These are phyloP conservation scores for Perccottus glenii DNA, from an alignment of 2,113 vertebrate species.

Conservation along the genomic window DNA sequence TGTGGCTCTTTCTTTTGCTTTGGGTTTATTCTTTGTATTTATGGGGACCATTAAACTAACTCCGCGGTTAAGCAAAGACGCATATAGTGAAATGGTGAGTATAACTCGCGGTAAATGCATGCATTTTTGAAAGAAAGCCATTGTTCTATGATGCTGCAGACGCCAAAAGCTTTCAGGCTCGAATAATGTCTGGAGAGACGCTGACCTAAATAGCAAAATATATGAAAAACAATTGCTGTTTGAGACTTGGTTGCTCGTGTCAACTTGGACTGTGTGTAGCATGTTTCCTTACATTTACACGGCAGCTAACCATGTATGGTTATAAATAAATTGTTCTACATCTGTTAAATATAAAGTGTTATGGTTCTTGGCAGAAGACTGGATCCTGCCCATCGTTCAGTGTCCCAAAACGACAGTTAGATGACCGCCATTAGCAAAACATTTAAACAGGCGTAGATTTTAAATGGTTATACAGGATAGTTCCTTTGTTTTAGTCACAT, in stretches of 20 bases:
- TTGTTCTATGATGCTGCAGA: slow-evolving; percentile 59
- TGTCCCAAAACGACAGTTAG: rapidly evolving
- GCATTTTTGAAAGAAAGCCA: slow-evolving; percentile 35
- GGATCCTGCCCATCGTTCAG: background rate
- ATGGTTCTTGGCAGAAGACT: background rate
- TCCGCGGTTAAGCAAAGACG: slow-evolving; percentile 94
- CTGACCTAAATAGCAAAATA: slow-evolving; percentile 55
- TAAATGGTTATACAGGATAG: background rate
- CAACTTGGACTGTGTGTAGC: background rate
- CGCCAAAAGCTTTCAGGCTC: slow-evolving; percentile 26
- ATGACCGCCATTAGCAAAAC: background rate
- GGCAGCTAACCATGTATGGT: background rate
- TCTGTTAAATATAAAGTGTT: background rate
- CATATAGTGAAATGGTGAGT: slow-evolving; percentile 98
- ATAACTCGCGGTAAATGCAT: background rate
- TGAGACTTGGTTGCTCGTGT: background rate
- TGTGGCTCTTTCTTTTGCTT: slow-evolving; percentile 90
- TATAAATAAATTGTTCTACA: background rate
- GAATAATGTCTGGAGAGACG: slow-evolving; percentile 23
- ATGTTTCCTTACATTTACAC: background rate
- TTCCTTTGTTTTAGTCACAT: background rate
- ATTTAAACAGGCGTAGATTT: background rate
- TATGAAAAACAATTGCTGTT: background rate
- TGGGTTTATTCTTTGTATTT: slow-evolving; percentile 96
- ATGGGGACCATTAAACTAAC: slow-evolving; percentile 98